These are phyloP conservation scores for Megaceryle alcyon DNA, from an alignment of 2,797 vertebrate genomes.

Conservation along the genomic window DNA sequence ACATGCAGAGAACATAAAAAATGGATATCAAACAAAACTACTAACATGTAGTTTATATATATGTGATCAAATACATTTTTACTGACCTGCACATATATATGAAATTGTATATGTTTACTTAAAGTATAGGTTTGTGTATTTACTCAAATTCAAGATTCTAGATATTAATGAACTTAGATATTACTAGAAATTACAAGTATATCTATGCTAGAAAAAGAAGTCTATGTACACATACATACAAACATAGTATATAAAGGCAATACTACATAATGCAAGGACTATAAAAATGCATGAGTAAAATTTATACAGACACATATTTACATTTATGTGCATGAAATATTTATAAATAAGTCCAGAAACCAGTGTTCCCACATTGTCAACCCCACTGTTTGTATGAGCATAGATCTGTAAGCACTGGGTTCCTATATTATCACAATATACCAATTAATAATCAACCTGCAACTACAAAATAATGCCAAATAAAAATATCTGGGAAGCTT, in stretches of 20 bases:
- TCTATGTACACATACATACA: neutral
- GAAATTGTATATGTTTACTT: neutral
- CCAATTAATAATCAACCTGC: neutral
- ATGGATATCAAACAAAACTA: neutral
- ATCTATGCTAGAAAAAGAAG: neutral
- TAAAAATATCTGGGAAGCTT: neutral
- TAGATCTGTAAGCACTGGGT: neutral
- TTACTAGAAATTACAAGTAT: neutral
- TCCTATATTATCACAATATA: neutral
- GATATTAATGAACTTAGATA: neutral
- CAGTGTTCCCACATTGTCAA: neutral
- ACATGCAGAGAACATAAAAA: neutral
- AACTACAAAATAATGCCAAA: neutral
- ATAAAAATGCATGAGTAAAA: neutral
- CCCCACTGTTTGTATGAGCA: neutral
- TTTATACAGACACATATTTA: no score
- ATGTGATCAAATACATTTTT: neutral
- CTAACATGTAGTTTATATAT: neutral
- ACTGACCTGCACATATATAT: neutral
- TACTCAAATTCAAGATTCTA: neutral
- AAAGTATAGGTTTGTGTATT: neutral
- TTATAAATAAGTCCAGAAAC: neutral
- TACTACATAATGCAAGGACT: neutral
- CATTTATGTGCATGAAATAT: neutral
- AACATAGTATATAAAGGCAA: neutral